These are phyloP conservation scores for Seriola aureovittata DNA, from an alignment of 2,113 vertebrate genomes.

Conservation along the genomic window DNA sequence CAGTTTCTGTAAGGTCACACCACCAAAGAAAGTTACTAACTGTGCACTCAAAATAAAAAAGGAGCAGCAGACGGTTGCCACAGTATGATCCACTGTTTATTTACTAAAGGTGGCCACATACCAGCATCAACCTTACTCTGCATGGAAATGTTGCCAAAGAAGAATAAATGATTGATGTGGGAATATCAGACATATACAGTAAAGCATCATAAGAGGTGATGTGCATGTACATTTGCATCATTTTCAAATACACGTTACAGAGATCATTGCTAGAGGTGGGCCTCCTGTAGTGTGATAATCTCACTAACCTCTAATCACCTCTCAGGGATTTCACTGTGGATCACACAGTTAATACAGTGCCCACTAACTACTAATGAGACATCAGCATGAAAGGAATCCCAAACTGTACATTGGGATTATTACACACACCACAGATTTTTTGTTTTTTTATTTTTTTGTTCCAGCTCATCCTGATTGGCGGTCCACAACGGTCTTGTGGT, in stretches of 20 bases:
- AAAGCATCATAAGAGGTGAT: neutral
- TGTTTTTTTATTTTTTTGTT: neutral
- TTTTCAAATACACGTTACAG: neutral
- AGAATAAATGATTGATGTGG: neutral
- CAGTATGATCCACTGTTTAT: too few relatives aligned
- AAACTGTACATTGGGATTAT: neutral
- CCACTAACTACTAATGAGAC: slow-evolving; percentile 1
- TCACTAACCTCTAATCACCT: slow-evolving; percentile 9
- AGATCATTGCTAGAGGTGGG: neutral
- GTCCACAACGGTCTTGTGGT: neutral
- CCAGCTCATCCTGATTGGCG: neutral
- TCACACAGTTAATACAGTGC: neutral
- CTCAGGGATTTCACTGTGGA: slow-evolving; percentile 11
- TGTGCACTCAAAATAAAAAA: too few relatives aligned
- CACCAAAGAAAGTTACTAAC: too few relatives aligned
- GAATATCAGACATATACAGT: neutral
- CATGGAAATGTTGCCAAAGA: neutral
- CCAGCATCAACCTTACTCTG: neutral
- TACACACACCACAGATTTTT: neutral
- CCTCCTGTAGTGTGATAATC: slow-evolving; percentile 1
- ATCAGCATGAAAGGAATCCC: slow-evolving; percentile 5
- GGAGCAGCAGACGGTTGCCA: too few relatives aligned
- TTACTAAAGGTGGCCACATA: too few relatives aligned
- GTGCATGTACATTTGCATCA: too few relatives aligned
- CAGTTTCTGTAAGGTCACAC: too few relatives aligned